Percentiles rank a stretch among this genome's conserved stretches.
phyloP scores from a whole-genome alignment of 2,888 invertebrate species.

The Mamestra brassicae region DNA sequence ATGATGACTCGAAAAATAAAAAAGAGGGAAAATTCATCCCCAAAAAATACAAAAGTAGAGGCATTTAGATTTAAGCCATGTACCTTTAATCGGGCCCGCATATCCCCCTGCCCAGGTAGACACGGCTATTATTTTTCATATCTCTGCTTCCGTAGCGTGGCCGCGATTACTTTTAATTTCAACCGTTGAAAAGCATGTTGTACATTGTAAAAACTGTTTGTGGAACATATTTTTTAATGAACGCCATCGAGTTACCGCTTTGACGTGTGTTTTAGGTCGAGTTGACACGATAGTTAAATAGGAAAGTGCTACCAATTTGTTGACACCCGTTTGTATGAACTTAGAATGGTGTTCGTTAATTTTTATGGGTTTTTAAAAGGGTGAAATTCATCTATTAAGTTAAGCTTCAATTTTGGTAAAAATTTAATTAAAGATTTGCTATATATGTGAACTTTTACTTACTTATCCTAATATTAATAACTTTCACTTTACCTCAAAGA shows the following conservation, averaged over 20 bases:
- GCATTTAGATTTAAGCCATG: constrained; percentile 74
- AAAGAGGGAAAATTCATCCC: constrained; percentile 32
- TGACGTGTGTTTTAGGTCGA: constrained; percentile 77
- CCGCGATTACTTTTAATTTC: constrained; percentile 87
- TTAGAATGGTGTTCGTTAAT: constrained; percentile 4
- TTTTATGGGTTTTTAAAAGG: not conserved
- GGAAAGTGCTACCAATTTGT: constrained; percentile 41
- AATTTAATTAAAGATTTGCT: too few relatives aligned
- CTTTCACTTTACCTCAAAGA: not conserved
- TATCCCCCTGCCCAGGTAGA: constrained; percentile 76
- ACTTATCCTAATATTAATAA: not conserved
- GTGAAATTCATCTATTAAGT: not conserved
- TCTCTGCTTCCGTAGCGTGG: constrained; percentile 80
- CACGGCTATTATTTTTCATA: constrained; percentile 85
- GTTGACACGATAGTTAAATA: constrained; percentile 74
- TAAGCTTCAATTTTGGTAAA: not conserved
- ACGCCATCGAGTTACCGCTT: constrained; percentile 77
- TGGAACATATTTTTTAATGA: constrained; percentile 80
- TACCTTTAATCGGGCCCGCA: constrained; percentile 76
- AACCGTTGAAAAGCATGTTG: constrained; percentile 82
- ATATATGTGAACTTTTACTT: not conserved
- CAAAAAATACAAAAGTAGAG: constrained; percentile 66
- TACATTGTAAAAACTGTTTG: constrained; percentile 81
- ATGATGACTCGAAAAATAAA: constrained; percentile 34
- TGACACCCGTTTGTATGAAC: constrained; percentile 27